Conservation (phyloP, 2,113 vertebrate species). For the Anguilla japonica region DNA sequence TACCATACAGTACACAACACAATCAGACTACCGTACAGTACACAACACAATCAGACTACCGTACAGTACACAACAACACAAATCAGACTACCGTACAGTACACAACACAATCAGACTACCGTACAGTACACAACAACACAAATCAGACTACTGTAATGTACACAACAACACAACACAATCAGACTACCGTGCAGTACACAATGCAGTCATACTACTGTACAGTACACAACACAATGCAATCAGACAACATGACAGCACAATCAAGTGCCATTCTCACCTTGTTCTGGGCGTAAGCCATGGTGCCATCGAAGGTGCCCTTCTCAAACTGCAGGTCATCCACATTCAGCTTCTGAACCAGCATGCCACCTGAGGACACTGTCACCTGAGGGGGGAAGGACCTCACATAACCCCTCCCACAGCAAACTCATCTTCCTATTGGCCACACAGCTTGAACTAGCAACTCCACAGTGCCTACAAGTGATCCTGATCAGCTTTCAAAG, state of each 20-base stretch:
- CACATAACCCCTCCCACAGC: not conserved
- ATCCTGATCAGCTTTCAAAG: too few species aligned
- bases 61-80: too few species aligned
- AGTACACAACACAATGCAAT: not conserved
- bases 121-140: too few species aligned
- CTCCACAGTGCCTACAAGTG: too few species aligned
- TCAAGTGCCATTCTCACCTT: constrained; percentile 66
- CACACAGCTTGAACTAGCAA: not conserved
- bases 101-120: too few species aligned
- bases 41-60: too few species aligned
- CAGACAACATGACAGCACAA: not conserved
- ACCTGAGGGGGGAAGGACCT: constrained; percentile 58
- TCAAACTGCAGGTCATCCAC: constrained; percentile 77
- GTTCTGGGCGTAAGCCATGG: constrained; percentile 85
- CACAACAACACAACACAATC: too few species aligned
- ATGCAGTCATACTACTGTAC: too few species aligned
- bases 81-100: too few species aligned
- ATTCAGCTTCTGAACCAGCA: constrained; percentile 83
- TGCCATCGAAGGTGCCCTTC: constrained; percentile 77
- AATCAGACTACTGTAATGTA: too few species aligned
- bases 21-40: not conserved
- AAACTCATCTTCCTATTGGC: not conserved
- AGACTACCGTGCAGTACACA: too few species aligned
- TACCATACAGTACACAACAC: not conserved
- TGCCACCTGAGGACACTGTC: constrained; percentile 84